phyloP scores from a whole-genome alignment of 2,797 vertebrate species.

The Cirrhinus mrigala region DNA sequence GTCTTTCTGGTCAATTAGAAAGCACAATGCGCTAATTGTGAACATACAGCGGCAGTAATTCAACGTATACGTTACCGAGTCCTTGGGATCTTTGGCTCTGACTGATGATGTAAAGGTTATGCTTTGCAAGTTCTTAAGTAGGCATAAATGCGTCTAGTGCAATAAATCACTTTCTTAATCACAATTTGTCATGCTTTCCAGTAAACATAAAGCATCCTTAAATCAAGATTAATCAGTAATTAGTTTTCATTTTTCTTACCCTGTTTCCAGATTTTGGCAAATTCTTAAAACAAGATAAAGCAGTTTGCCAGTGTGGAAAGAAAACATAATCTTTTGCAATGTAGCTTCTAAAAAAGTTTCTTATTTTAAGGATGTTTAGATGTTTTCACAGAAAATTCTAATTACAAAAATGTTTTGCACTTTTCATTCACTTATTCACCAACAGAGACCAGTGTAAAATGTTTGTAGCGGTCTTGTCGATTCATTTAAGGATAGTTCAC shows the following conservation, averaged over 20 bases:
- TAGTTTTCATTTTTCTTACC: neutral
- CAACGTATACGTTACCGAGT: neutral
- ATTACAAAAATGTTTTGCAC: neutral
- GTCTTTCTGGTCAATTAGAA: neutral
- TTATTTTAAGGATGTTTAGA: neutral
- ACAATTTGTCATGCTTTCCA: neutral
- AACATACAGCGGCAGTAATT: neutral
- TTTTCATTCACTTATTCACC: neutral
- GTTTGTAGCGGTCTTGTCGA: neutral
- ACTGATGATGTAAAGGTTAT: neutral
- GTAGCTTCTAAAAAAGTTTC: neutral
- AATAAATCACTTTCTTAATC: neutral
- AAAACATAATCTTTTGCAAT: neutral
- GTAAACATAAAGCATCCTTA: neutral
- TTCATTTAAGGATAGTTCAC: neutral
- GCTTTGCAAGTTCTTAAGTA: neutral
- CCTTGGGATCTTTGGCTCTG: constrained; percentile 8
- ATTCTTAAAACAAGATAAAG: neutral
- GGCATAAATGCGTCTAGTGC: neutral
- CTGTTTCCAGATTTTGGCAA: neutral
- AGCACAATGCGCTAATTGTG: neutral
- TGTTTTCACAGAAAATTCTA: neutral
- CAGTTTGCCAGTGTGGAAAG: neutral
- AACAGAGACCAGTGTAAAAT: neutral
- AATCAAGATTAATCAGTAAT: neutral